Conservation (phyloP, 1,140 invertebrate species). For the Drosophila paulistorum region DNA sequence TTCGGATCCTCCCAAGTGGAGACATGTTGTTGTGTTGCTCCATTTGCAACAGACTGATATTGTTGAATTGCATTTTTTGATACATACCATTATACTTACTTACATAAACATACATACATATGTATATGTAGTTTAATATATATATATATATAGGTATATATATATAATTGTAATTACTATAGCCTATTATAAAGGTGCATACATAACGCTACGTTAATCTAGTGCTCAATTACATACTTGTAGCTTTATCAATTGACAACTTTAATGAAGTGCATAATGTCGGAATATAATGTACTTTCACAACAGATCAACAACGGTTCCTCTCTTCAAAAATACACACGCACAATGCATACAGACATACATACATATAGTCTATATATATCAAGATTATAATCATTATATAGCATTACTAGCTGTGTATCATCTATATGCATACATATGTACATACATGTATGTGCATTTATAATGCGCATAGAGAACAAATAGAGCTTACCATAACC, state of each 20-base stretch:
- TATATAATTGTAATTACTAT: constrained; percentile 5
- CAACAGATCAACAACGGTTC: constrained; percentile 54
- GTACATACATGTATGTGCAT: constrained; percentile 39
- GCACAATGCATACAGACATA: constrained; percentile 17
- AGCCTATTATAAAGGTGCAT: constrained; percentile 13
- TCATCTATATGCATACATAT: neutral
- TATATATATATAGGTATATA: constrained; percentile 23
- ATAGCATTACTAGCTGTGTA: constrained; percentile 28
- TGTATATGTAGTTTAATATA: constrained; percentile 16
- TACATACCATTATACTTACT: constrained; percentile 67
- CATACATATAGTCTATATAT: constrained; percentile 4
- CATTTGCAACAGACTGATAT: constrained; percentile 71
- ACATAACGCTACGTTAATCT: constrained; percentile 32
- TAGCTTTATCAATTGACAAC: constrained; percentile 58
- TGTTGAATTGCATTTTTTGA: constrained; percentile 76
- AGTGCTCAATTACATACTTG: constrained; percentile 59
- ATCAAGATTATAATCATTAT: neutral
- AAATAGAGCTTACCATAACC: constrained; percentile 71
- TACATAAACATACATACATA: constrained; percentile 40
- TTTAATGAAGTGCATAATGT: constrained; percentile 29
- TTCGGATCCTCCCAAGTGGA: constrained; percentile 3
- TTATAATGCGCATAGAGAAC: constrained; percentile 54
- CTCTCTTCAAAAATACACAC: constrained; percentile 48
- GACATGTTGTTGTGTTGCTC: constrained; percentile 59
- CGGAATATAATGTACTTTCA: constrained; percentile 21